Conservation (phyloP, 2,888 invertebrate genomes). For the Drosophila austrosaltans region DNA sequence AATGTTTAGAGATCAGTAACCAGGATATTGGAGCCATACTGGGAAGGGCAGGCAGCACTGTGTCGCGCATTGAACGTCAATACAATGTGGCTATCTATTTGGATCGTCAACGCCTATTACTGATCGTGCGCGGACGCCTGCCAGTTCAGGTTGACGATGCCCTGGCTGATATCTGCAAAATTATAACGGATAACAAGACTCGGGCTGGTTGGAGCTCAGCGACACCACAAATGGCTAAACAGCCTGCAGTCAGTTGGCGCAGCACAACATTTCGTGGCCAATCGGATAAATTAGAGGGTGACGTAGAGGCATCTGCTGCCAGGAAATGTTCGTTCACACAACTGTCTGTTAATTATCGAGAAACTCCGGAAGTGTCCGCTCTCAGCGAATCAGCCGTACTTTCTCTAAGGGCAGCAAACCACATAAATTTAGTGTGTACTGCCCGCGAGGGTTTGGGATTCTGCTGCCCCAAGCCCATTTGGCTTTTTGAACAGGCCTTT, state of each 20-base stretch:
- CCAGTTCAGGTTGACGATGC: conserved; percentile 56
- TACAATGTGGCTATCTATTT: conserved; percentile 86
- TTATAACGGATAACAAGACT: not conserved
- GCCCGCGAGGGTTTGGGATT: not conserved
- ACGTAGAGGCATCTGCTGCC: not conserved
- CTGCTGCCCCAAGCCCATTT: conserved; percentile 67
- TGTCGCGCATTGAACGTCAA: conserved; percentile 87
- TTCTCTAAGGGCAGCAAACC: not conserved
- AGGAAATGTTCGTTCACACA: not conserved
- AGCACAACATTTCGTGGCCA: not conserved
- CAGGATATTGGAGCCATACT: conserved; percentile 7
- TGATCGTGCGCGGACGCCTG: conserved; percentile 54
- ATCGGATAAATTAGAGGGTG: no score
- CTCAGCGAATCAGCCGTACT: not conserved
- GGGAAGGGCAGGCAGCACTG: conserved; percentile 92
- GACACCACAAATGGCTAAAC: not conserved
- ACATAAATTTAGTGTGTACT: not conserved
- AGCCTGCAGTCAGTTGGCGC: not conserved
- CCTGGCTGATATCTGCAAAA: conserved; percentile 38
- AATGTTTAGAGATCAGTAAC: not conserved
- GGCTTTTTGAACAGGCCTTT: conserved; percentile 92
- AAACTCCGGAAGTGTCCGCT: not conserved
- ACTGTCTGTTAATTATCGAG: not conserved
- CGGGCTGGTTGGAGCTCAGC: not conserved
- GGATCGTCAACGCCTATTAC: conserved; percentile 79